A percentile compares a stretch with the other conserved stretches of the same genome.
Conservation (phyloP, 2,797 vertebrate species). For the Sphenodon punctatus region DNA sequence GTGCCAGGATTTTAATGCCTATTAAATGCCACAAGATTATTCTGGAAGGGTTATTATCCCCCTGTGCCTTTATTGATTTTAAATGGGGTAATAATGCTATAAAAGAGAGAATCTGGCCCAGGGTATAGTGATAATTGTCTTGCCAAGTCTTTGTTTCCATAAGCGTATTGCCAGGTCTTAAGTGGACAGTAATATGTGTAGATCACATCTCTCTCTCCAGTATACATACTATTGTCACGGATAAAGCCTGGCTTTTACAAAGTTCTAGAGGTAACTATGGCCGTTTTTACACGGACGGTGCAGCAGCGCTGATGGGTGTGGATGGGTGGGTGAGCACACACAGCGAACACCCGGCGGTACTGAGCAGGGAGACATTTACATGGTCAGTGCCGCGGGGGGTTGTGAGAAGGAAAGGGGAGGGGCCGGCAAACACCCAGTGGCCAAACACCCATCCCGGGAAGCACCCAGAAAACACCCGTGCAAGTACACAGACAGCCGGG, state of each 20-base stretch:
- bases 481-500: too few species aligned
- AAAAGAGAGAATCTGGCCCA: neutral
- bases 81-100: neutral
- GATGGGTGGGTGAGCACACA: too few species aligned
- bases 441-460: too few species aligned
- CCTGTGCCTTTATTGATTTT: neutral
- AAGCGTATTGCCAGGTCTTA: neutral
- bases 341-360: too few species aligned
- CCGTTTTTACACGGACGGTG: too few species aligned
- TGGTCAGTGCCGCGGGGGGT: too few species aligned
- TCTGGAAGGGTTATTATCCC: neutral
- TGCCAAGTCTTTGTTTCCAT: neutral
- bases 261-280: slow-evolving; percentile 18
- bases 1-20: too few species aligned
- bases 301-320: too few species aligned
- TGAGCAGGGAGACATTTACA: too few species aligned
- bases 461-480: too few species aligned
- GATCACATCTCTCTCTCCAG: neutral
- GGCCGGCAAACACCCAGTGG: too few species aligned
- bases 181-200: neutral
- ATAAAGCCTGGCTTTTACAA: slow-evolving; percentile 7
- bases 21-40: neutral
- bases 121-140: neutral
- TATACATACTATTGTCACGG: neutral
- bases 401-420: too few species aligned